Base-by-base conservation (phyloP, 1,140 invertebrate genomes). In the Telenomus remus region DNA sequence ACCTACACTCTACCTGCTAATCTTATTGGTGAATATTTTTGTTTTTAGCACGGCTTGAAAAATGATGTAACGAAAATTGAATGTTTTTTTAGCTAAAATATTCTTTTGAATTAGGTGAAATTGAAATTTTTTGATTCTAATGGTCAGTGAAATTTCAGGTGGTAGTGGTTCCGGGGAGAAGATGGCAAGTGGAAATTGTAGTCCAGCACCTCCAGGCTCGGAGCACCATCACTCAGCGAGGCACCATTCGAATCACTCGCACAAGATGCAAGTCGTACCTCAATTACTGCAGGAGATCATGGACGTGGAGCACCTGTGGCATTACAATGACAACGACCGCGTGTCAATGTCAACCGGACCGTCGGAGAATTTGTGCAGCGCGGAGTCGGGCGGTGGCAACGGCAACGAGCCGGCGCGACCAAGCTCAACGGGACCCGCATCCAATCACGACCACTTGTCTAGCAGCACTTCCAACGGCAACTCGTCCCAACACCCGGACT, bases 241-340 rank as follows among this genome's bases (percentile, higher is more conserved):
- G 27, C 85, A 88, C 69, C 84, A 88, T 33, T 87, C 86, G n/a
- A 87, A 85, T 78, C 85, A 88, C 48, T 87, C 85, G 1, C 84
- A 88, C 42, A 87, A 87, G 59, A 73, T 86, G 42, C 85, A 87
- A 57, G 79, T 84, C 4, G 85, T 88, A 11, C 87, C 87, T 0
- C 86, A 87, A 57, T 68, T 89, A 13, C 81, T 90, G 2, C 86
- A 96, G 91, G 95, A 97, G 90, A 97, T 97, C 87, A 95, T 97
- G 94, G 94, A 96, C 85, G 96, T 97, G 73, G 96, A 97, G 84
- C 95, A 97, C 87, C 90, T 97, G 16, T 97, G 96, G 96, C 95
- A 96, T 83, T 96, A 95, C 85, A 96, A 94, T 77, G 94, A 95
- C 49, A 88, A 86, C 15, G 87, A 89, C 69, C 80, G 86, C 0